Evolutionary conservation across 2,797 vertebrate genomes (phyloP).

Genomic region (Megalops cyprinoides): DNA sequence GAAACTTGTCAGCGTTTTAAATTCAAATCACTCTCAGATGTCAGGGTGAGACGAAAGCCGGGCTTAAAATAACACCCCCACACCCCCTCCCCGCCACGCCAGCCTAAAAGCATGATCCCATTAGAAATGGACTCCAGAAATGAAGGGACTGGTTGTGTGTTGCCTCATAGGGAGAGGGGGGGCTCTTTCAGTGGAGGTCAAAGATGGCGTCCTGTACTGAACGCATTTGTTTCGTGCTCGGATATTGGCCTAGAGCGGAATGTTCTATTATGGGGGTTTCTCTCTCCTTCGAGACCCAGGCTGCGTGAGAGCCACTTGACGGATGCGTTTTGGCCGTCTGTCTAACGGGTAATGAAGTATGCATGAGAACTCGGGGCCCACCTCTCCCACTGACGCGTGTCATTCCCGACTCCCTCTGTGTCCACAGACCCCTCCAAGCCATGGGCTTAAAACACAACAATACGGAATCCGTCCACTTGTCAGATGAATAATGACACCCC

Average conservation of each 20-base stretch:
- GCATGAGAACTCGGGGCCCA: conserved; percentile 79
- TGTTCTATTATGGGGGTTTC: conserved; percentile 77
- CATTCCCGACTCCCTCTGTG: conserved; percentile 61
- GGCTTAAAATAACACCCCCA: conserved; percentile 78
- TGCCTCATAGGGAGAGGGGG: conserved; percentile 61
- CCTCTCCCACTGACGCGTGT: conserved; percentile 60
- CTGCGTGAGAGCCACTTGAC: conserved; percentile 71
- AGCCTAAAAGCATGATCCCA: conserved; percentile 60
- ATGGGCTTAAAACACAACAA: conserved; percentile 58
- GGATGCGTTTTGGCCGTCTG: conserved; percentile 69
- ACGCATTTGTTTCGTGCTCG: conserved; percentile 63
- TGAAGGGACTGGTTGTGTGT: conserved; percentile 68
- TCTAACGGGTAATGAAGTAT: conserved; percentile 81
- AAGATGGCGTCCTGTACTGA: conserved; percentile 67
- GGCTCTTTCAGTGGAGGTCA: conserved; percentile 78
- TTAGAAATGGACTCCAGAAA: conserved; percentile 75
- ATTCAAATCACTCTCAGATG: not conserved
- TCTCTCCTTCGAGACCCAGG: conserved; percentile 66
- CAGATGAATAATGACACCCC: conserved; percentile 15
- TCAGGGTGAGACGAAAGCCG: conserved; percentile 40
- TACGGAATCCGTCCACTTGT: not conserved
- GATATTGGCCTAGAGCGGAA: conserved; percentile 77
- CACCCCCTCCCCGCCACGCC: not conserved
- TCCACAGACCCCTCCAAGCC: conserved; percentile 50
- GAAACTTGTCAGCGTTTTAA: conserved; percentile 30